phyloP scores from a whole-genome alignment of 2,113 vertebrate genomes.

The Rhipidura dahli region DNA sequence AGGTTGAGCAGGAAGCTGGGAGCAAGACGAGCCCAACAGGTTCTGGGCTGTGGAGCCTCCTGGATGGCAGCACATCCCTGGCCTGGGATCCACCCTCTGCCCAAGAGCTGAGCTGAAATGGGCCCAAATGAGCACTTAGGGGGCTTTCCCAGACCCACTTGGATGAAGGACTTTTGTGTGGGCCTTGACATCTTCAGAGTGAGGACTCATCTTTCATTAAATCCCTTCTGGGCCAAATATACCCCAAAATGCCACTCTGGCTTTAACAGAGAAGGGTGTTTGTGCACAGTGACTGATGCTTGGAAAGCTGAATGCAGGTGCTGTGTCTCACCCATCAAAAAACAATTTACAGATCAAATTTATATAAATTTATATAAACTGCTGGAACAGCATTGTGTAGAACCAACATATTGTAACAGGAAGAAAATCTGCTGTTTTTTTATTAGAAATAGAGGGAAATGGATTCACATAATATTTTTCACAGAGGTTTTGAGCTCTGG shows the following conservation, averaged over 20 bases:
- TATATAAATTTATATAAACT: background rate
- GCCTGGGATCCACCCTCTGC: background rate
- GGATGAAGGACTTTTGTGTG: background rate
- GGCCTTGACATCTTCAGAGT: background rate
- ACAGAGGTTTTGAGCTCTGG: background rate
- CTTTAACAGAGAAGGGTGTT: background rate
- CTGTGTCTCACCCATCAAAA: background rate
- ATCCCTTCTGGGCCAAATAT: background rate
- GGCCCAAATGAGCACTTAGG: background rate
- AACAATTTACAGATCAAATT: background rate
- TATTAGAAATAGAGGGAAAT: background rate
- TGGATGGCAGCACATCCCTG: background rate
- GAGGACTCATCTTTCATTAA: background rate
- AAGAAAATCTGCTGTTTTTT: background rate
- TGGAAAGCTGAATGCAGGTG: background rate
- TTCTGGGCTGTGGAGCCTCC: background rate
- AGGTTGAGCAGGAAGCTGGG: background rate
- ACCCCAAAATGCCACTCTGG: background rate
- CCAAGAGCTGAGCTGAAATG: background rate
- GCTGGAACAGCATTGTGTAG: background rate
- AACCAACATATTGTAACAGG: background rate
- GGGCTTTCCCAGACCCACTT: background rate
- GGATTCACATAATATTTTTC: background rate
- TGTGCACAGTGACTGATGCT: background rate
- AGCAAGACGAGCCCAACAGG: background rate